A percentile compares a stretch with the other conserved stretches of the same genome.
phyloP scores from a whole-genome alignment of 1,140 invertebrate genomes.

The Phthorimaea operculella region DNA sequence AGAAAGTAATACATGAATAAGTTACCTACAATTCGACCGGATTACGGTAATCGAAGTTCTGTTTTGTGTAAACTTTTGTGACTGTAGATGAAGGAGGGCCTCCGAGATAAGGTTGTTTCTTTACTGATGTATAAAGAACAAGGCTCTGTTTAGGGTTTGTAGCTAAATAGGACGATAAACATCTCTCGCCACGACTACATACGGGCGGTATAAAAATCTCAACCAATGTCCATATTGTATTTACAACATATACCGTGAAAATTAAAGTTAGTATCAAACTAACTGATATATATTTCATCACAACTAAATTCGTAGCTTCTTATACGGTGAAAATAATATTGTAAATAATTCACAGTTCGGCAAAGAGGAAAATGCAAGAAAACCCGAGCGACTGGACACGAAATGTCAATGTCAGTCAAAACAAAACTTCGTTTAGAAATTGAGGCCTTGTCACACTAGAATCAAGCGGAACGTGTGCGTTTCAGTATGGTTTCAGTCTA shows the following conservation, averaged over 20 bases:
- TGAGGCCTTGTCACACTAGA: too few species aligned
- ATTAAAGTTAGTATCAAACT: slow-evolving; percentile 70
- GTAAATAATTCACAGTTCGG: too few species aligned
- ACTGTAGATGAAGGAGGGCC: slow-evolving; percentile 35
- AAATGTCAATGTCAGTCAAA: too few species aligned
- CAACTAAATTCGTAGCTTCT: background rate
- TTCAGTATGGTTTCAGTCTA: too few species aligned
- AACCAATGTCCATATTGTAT: slow-evolving; percentile 80
- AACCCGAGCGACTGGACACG: too few species aligned
- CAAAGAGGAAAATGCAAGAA: too few species aligned
- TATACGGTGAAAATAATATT: too few species aligned
- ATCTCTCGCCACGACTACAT: slow-evolving; percentile 71
- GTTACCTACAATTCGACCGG: slow-evolving; percentile 45
- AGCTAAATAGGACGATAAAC: slow-evolving; percentile 70
- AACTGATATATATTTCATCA: slow-evolving; percentile 63
- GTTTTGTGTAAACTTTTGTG: slow-evolving; percentile 50
- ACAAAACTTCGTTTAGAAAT: too few species aligned
- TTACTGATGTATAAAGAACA: slow-evolving; percentile 70
- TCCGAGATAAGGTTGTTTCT: slow-evolving; percentile 53
- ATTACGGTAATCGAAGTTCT: slow-evolving; percentile 69
- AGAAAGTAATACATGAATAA: background rate
- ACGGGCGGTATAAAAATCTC: slow-evolving; percentile 77
- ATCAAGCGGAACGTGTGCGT: too few species aligned
- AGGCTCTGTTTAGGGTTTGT: slow-evolving; percentile 69
- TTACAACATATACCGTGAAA: slow-evolving; percentile 76